phyloP scores from a whole-genome alignment of 2,797 vertebrate species.

The Catharus ustulatus region DNA sequence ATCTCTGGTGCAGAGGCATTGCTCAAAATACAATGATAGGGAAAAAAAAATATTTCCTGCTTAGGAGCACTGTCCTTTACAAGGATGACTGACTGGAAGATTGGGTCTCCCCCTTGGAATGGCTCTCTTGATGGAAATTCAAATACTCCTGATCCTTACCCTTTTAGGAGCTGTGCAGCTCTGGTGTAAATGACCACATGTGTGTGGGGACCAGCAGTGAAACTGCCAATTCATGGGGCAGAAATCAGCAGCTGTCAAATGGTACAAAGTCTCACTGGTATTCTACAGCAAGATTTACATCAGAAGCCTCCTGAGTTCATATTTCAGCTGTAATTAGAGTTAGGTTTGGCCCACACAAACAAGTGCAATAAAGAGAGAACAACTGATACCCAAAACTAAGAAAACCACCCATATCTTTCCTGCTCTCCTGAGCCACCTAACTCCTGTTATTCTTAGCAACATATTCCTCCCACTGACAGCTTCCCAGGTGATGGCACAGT shows the following conservation, averaged over 20 bases:
- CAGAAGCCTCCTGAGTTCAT: not conserved
- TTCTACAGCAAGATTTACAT: not conserved
- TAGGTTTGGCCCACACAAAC: not conserved
- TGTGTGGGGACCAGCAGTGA: not conserved
- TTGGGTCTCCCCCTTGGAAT: not conserved
- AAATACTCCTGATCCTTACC: not conserved
- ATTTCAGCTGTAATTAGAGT: not conserved
- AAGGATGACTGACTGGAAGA: not conserved
- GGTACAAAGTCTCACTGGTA: not conserved
- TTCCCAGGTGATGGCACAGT: slow-evolving; percentile 32
- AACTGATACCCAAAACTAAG: not conserved
- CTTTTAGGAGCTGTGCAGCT: not conserved
- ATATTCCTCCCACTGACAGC: slow-evolving; percentile 51
- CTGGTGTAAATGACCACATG: not conserved
- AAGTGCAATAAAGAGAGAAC: not conserved
- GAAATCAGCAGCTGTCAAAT: not conserved
- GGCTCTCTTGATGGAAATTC: not conserved
- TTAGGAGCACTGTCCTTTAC: not conserved
- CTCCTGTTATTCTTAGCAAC: slow-evolving; percentile 29
- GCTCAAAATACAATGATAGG: not conserved
- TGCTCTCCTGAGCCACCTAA: not conserved
- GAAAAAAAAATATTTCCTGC: not conserved
- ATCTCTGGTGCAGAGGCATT: not conserved
- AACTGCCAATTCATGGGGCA: not conserved
- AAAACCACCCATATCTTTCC: not conserved